Percentiles rank a stretch among this genome's conserved stretches.
phyloP scores from a whole-genome alignment of 2,113 vertebrate genomes.

The Caloenas nicobarica region DNA sequence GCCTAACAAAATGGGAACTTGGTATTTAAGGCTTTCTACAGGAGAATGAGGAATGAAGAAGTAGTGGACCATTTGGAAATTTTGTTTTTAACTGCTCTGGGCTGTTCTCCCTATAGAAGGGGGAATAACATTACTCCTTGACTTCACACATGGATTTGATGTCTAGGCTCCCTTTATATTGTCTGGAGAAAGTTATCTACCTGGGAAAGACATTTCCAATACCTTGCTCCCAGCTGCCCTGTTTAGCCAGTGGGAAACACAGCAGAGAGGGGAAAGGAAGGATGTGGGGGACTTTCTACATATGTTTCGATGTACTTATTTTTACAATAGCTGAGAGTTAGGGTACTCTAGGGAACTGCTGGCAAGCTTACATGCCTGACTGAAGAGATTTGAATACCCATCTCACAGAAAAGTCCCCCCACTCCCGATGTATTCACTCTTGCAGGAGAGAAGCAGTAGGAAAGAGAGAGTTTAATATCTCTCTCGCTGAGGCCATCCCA shows the following conservation, averaged over 20 bases:
- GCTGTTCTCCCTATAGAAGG: neutral
- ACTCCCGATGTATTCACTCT: neutral
- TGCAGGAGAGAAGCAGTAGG: neutral
- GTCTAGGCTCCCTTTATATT: neutral
- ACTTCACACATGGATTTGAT: neutral
- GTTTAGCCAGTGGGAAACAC: neutral
- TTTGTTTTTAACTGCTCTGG: neutral
- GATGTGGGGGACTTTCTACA: neutral
- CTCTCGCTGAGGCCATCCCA: neutral
- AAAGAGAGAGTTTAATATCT: neutral
- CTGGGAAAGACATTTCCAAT: slow-evolving; percentile 24
- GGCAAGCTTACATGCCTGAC: neutral
- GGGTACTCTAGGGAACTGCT: neutral
- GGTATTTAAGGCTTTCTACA: neutral
- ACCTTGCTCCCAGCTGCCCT: neutral
- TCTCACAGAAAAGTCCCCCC: neutral
- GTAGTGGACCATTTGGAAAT: neutral
- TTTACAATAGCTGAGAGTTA: neutral
- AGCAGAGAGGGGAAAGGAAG: neutral
- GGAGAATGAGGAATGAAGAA: neutral
- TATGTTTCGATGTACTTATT: neutral
- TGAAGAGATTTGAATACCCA: neutral
- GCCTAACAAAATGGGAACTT: neutral
- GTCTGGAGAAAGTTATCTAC: neutral
- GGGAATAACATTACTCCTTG: neutral